Conservation (phyloP, 2,888 invertebrate species). For the Hofmannophila pseudospretella region DNA sequence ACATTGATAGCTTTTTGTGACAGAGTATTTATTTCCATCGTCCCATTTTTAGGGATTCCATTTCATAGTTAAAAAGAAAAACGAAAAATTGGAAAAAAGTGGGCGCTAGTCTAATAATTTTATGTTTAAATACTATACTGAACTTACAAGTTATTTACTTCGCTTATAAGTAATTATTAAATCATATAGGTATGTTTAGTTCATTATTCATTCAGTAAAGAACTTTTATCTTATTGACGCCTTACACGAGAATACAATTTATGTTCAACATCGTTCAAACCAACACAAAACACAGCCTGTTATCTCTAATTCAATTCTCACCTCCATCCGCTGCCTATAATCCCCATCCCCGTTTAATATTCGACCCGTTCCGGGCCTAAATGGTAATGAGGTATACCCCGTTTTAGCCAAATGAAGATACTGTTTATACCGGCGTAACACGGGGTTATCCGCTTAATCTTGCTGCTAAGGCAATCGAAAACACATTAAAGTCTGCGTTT, state of each 20-base stretch:
- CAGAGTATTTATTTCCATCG: no score
- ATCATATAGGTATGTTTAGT: no score
- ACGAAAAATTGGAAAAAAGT: no score
- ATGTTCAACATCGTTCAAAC: constrained; percentile 4
- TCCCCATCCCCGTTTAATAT: constrained; percentile 43
- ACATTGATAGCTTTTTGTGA: no score
- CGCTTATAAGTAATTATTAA: no score
- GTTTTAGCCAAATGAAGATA: constrained; percentile 47
- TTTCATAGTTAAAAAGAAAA: no score
- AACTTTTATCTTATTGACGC: constrained; percentile 2
- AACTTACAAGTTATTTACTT: no score
- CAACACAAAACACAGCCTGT: constrained; percentile 10
- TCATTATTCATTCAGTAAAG: no score
- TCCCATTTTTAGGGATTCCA: no score
- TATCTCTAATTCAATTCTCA: constrained; percentile 45
- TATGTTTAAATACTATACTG: no score
- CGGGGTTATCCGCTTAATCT: constrained; percentile 30
- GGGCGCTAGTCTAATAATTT: no score
- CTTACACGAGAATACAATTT: constrained; percentile 6
- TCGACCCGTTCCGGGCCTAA: constrained; percentile 38
- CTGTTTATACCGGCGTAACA: constrained; percentile 44
- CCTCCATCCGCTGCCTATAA: constrained; percentile 34
- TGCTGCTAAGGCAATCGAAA: constrained; percentile 36
- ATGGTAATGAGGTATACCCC: constrained; percentile 49
- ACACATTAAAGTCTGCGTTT: constrained; percentile 44